Evolutionary conservation across 2,113 vertebrate genomes (phyloP).

Genomic region (Crotalus helleri): DNA sequence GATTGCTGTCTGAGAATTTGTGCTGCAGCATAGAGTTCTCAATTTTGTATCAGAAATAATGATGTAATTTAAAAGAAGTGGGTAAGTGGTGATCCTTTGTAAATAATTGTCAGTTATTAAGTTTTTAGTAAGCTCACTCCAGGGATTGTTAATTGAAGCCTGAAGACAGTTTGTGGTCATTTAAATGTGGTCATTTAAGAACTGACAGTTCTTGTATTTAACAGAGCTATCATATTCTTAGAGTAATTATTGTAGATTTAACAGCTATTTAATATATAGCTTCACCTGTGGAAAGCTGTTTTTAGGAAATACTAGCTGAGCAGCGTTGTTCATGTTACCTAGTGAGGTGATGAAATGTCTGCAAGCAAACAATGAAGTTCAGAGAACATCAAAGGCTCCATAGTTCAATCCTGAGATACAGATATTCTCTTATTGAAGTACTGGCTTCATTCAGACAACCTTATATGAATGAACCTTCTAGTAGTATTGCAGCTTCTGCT

Average conservation of each 20-base stretch:
- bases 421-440: background rate
- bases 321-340: background rate
- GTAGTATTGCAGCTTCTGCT: background rate
- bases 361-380: background rate
- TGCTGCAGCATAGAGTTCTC: background rate
- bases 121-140: conserved; percentile 7
- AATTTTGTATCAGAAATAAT: background rate
- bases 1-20: background rate
- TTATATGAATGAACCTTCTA: background rate
- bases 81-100: conserved; percentile 24
- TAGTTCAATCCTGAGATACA: background rate
- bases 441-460: background rate
- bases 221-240: conserved; percentile 7
- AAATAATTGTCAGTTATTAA: conserved; percentile 18
- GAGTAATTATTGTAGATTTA: background rate
- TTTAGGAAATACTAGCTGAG: background rate
- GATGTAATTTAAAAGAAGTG: background rate
- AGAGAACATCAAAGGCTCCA: background rate
- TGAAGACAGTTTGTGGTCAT: conserved; percentile 23
- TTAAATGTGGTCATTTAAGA: conserved; percentile 21
- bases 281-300: background rate
- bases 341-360: background rate
- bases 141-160: conserved; percentile 31
- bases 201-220: background rate
- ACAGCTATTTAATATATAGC: background rate